These are phyloP conservation scores for Dryas iulia DNA, from an alignment of 1,140 invertebrate genomes.

Conservation along the genomic window DNA sequence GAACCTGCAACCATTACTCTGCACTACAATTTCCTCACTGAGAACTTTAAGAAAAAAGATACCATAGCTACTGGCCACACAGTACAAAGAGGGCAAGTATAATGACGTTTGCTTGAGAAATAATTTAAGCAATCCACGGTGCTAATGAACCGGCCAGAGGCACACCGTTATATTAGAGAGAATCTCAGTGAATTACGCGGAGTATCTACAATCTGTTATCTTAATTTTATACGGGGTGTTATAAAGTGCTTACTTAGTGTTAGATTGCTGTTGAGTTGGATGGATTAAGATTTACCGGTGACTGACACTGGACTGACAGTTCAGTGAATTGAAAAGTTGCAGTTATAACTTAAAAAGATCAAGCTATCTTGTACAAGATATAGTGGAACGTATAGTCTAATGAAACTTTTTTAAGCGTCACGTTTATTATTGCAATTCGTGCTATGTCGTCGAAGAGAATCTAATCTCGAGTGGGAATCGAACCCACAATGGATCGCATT, in stretches of 20 bases:
- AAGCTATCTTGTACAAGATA: too few species aligned
- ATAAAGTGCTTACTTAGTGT: neutral
- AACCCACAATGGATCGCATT: too few species aligned
- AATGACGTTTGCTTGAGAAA: constrained; percentile 1
- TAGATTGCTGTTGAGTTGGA: neutral
- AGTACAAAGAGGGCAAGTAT: neutral
- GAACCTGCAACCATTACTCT: too few species aligned
- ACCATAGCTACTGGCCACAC: neutral
- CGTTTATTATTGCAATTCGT: too few species aligned
- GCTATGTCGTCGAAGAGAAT: too few species aligned
- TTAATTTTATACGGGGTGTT: neutral
- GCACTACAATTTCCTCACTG: too few species aligned
- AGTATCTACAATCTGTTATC: neutral
- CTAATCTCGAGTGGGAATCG: too few species aligned
- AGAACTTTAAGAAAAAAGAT: too few species aligned
- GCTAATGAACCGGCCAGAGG: constrained; percentile 4
- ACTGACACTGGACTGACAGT: neutral
- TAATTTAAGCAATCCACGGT: constrained; percentile 3
- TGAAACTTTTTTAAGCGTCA: too few species aligned
- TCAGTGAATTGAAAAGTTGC: neutral
- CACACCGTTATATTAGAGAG: neutral
- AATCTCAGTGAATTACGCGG: neutral
- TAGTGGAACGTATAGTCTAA: too few species aligned
- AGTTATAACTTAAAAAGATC: too few species aligned
- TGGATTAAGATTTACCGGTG: neutral